Evolutionary conservation across 1,140 invertebrate species (phyloP), one percentile per base, ranked within the genome.

Genomic region (Drosophila bocki): DNA sequence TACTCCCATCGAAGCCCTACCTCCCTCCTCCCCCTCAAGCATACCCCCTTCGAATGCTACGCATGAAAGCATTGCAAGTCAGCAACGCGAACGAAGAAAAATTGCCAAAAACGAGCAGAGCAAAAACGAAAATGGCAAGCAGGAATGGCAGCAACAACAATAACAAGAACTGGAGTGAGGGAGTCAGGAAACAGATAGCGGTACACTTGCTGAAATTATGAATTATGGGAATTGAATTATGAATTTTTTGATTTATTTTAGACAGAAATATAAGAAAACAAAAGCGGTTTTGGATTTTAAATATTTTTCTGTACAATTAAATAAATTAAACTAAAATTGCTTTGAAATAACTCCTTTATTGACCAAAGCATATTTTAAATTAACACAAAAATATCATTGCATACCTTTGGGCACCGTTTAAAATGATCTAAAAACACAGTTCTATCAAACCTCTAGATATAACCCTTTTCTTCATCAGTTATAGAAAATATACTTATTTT

Each of bases 31-130:
- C 8, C 22, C 1, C 22, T 22, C 50, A 8, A 37, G 47, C 15
- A 39, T 37, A 26, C 13, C 19, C 17, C 60, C 11, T 26, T 7
- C 39, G 26, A 51, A 35, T 84, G 82, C 77, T 72, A 87, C 84
- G 85, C 84, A 84, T 87, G 84, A 87, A 75, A 87, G 84, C 84
- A 70, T 78, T 87, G 84, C 84, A 87, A 87, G 84, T 87, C 84
- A 87, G 84, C 84, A 88, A 69, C 71, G 79, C 45, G 75, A 87
- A 80, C 72, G 84, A 88, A 88, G 84, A 87, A 72, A 87, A 88
- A 87, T 88, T 80, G 80, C 84, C 84, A 78, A 87, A 54, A 87
- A 87, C 67, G 64, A 86, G 56, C 33, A 78, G 48, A 51, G 47
- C 58, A 80, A 78, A 68, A 75, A 65, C 35, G 50, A 64, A 72